A percentile compares a stretch with the other conserved stretches of the same genome.
phyloP scores from a whole-genome alignment of 2,888 invertebrate genomes.

The Campoplex capitator region DNA sequence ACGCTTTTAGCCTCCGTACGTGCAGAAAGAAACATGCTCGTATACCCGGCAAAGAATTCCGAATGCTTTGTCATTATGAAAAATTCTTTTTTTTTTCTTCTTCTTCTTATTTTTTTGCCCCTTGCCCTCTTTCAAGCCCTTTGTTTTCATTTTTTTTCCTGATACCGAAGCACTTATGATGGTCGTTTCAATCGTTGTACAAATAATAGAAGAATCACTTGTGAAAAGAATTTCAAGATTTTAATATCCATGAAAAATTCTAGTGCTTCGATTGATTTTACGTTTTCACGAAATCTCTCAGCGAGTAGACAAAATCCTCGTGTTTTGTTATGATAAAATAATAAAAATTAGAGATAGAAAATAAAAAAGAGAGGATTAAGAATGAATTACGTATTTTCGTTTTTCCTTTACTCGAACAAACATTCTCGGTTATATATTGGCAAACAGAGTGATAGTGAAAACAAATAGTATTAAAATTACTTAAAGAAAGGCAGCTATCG shows the following conservation, averaged over 20 bases:
- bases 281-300: not conserved
- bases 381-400: not conserved
- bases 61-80: constrained; percentile 15
- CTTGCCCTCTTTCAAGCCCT: not conserved
- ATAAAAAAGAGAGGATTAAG: too few species aligned
- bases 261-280: not conserved
- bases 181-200: not conserved
- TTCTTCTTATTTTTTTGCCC: not conserved
- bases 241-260: not conserved
- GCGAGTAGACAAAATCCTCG: too few species aligned
- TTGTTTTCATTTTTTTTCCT: not conserved
- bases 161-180: not conserved
- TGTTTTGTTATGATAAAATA: too few species aligned
- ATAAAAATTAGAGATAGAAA: too few species aligned
- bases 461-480: not conserved
- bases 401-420: not conserved
- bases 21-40: constrained; percentile 36
- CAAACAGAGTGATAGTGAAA: not conserved
- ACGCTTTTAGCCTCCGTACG: constrained; percentile 34
- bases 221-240: not conserved
- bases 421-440: too few species aligned
- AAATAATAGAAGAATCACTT: not conserved
- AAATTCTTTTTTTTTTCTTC: not conserved
- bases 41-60: constrained; percentile 23
- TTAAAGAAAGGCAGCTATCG: not conserved